Conservation (phyloP, 1,140 invertebrate species). For the Bombus soroeensis region DNA sequence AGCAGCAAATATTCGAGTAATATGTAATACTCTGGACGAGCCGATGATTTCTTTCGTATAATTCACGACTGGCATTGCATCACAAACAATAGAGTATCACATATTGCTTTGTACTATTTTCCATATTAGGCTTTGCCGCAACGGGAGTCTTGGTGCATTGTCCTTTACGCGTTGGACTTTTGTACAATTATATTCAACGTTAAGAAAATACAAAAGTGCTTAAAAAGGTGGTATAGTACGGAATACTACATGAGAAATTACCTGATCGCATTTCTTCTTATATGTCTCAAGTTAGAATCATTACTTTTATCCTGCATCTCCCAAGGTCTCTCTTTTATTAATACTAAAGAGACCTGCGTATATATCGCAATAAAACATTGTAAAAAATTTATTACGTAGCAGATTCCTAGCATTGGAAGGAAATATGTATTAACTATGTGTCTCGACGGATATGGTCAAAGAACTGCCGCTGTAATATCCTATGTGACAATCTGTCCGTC, state of each 20-base stretch:
- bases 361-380: constrained; percentile 20
- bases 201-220: constrained; percentile 66
- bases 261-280: constrained; percentile 1
- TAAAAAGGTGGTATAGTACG: constrained; percentile 58
- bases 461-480: constrained; percentile 47
- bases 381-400: constrained; percentile 41
- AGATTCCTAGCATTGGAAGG: constrained; percentile 58
- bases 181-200: constrained; percentile 65
- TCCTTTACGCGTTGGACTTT: constrained; percentile 57
- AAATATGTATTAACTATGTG: constrained; percentile 48
- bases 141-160: constrained; percentile 39
- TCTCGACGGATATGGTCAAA: constrained; percentile 60
- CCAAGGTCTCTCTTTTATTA: constrained; percentile 24
- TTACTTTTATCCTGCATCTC: constrained; percentile 49
- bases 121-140: constrained; percentile 37
- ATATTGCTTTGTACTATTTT: constrained; percentile 64
- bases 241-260: constrained; percentile 59
- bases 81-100: constrained; percentile 49
- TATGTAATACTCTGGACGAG: constrained; percentile 50
- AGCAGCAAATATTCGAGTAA: constrained; percentile 49
- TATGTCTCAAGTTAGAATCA: constrained; percentile 10
- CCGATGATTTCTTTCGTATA: constrained; percentile 12
- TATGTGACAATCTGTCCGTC: constrained; percentile 46
- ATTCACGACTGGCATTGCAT: constrained; percentile 5
- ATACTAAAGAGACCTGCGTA: constrained; percentile 42